Conservation (phyloP, 2,888 invertebrate genomes). For the Leucania comma region DNA sequence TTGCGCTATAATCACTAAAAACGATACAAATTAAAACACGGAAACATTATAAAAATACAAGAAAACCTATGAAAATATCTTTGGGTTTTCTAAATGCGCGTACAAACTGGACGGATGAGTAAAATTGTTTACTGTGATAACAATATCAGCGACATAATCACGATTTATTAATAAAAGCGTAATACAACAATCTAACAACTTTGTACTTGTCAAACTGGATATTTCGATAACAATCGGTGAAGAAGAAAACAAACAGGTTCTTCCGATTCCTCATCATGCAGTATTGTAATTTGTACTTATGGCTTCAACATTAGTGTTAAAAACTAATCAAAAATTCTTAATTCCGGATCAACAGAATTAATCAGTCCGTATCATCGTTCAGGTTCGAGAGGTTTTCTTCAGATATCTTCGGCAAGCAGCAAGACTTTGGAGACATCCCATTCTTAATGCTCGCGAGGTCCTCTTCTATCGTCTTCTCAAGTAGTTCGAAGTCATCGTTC, state of each 20-base stretch:
- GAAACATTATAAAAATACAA: constrained; percentile 69
- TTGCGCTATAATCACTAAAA: constrained; percentile 74
- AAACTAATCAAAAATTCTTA: constrained; percentile 49
- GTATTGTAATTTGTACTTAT: constrained; percentile 67
- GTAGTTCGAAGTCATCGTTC: constrained; percentile 82
- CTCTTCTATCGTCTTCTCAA: constrained; percentile 84
- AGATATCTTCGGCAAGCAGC: constrained; percentile 84
- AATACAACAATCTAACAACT: constrained; percentile 54
- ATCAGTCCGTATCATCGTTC: constrained; percentile 77
- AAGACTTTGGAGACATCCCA: constrained; percentile 65
- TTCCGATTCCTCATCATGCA: constrained; percentile 34
- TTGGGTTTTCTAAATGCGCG: constrained; percentile 83
- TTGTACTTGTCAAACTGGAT: constrained; percentile 61
- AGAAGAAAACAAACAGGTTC: constrained; percentile 11
- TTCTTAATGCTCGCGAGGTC: constrained; percentile 74
- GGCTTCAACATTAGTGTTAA: constrained; percentile 60
- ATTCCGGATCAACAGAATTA: constrained; percentile 65
- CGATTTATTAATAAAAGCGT: constrained; percentile 40
- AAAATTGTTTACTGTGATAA: constrained; percentile 39
- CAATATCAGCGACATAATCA: constrained; percentile 59
- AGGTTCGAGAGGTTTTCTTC: constrained; percentile 83
- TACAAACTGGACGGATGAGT: constrained; percentile 63
- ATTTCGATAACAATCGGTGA: constrained; percentile 32
- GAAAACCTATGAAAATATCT: constrained; percentile 79
- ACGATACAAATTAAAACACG: constrained; percentile 70